These are phyloP conservation scores for Nemopilema nomurai DNA, from an alignment of 30 jellyfish, hydroid and myxozoan species.

Conservation along the genomic window DNA sequence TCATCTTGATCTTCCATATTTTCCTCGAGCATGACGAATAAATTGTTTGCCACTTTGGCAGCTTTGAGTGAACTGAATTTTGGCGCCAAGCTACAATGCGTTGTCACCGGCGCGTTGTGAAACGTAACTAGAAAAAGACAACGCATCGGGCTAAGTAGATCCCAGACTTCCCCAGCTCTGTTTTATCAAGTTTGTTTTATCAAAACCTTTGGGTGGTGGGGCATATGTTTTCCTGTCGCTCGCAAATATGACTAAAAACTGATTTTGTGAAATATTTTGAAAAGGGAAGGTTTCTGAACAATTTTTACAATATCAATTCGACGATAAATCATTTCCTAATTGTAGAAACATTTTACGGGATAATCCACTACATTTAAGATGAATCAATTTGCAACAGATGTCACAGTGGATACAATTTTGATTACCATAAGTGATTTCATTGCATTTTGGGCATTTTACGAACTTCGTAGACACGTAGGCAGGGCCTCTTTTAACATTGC, in stretches of 20 bases:
- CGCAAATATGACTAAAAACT: constrained; percentile 3
- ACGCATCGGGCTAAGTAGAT: no score
- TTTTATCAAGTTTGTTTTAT: not conserved
- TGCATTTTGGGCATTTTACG: constrained; percentile 13
- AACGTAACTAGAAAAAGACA: no score
- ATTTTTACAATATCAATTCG: constrained; percentile 5
- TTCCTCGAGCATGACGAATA: no score
- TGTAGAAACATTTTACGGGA: constrained; percentile 7
- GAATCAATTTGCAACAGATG: constrained; percentile 14
- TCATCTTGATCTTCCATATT: no score
- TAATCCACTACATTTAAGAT: constrained; percentile 6
- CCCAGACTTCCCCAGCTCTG: no score
- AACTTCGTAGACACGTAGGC: constrained; percentile 19
- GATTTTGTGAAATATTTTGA: not conserved
- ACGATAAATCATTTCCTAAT: constrained; percentile 7
- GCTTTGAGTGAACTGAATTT: no score
- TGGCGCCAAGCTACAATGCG: no score
- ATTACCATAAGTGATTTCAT: constrained; percentile 6
- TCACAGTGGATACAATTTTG: constrained; percentile 17
- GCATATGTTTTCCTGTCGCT: not conserved
- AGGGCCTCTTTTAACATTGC: no score
- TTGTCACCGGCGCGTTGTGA: no score
- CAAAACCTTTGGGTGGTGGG: constrained; percentile 1
- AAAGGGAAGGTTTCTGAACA: constrained; percentile 2
- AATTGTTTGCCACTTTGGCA: no score